These are phyloP conservation scores for Drosophila subobscura DNA, from an alignment of 1,140 invertebrate genomes.

Conservation along the genomic window DNA sequence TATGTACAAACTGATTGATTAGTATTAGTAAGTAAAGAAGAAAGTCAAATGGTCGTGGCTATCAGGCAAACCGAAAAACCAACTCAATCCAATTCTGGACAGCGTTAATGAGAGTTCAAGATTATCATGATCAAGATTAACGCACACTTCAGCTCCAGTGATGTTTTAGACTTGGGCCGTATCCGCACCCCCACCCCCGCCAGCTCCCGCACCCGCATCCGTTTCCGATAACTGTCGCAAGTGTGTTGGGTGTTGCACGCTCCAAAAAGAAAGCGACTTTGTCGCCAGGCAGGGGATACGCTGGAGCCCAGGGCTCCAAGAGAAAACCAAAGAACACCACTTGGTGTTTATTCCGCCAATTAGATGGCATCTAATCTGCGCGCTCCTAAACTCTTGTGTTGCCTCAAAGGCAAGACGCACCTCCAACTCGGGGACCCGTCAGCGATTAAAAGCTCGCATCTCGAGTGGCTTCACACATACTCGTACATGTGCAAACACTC, in stretches of 20 bases:
- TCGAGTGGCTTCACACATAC: no score
- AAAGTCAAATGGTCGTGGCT: slow-evolving; percentile 16
- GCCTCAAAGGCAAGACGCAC: no score
- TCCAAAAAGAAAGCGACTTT: neutral
- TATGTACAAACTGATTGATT: no score
- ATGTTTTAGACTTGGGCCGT: slow-evolving; percentile 30
- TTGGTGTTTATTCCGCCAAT: no score
- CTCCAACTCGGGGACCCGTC: no score
- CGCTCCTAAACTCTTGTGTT: no score
- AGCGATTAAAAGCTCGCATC: no score
- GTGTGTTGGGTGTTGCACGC: slow-evolving; percentile 9
- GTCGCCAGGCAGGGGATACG: no score
- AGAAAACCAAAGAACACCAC: no score
- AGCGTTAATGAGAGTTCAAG: slow-evolving; percentile 62
- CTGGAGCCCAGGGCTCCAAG: no score
- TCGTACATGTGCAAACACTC: no score
- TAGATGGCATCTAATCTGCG: no score
- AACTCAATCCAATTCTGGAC: slow-evolving; percentile 36
- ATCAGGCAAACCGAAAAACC: slow-evolving; percentile 21
- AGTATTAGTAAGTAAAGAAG: neutral
- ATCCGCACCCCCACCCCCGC: slow-evolving; percentile 15
- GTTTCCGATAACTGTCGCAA: slow-evolving; percentile 16
- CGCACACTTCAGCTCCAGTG: slow-evolving; percentile 43
- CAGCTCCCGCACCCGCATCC: slow-evolving; percentile 20
- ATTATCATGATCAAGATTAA: slow-evolving; percentile 58